A percentile compares a stretch with the other conserved stretches of the same genome.
Conservation (phyloP, 2,113 vertebrate species). For the Nesogale talazaci region DNA sequence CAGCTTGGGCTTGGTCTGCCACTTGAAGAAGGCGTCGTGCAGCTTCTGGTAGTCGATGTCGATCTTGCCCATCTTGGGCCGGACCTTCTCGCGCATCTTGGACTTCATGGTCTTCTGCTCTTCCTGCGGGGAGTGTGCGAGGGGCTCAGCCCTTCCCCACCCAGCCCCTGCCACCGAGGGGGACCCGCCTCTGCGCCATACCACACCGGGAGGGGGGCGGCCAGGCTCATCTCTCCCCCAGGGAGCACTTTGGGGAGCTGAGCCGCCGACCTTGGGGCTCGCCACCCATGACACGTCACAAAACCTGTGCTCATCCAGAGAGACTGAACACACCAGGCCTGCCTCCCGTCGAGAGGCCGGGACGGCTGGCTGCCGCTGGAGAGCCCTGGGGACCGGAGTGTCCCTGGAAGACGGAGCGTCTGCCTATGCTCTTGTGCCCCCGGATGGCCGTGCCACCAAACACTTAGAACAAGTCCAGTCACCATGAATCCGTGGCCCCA, state of each 20-base stretch:
- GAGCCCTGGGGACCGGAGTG: neutral
- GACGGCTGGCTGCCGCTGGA: neutral
- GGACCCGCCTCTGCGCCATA: too few species aligned
- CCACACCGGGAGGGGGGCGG: too few species aligned
- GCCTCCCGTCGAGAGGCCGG: too few species aligned
- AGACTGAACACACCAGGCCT: too few species aligned
- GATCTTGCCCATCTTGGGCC: slow-evolving; percentile 97
- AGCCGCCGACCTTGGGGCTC: too few species aligned
- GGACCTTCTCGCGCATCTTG: slow-evolving; percentile 98
- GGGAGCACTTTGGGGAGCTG: too few species aligned
- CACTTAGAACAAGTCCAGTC: too few species aligned
- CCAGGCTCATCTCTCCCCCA: too few species aligned
- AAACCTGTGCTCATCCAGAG: too few species aligned
- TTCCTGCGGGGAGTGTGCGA: slow-evolving; percentile 84
- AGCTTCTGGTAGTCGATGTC: slow-evolving; percentile 98
- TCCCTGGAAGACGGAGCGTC: neutral
- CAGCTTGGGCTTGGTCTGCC: slow-evolving; percentile 97
- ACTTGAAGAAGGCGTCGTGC: slow-evolving; percentile 97
- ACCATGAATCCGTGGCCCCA: neutral
- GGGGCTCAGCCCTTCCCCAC: too few species aligned
- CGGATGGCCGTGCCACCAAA: neutral
- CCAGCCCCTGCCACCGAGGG: too few species aligned
- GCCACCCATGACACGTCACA: too few species aligned
- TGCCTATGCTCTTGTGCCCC: neutral
- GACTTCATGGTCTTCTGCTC: slow-evolving; percentile 98